Conservation (phyloP, 2,888 invertebrate species). For the Apamea anceps region DNA sequence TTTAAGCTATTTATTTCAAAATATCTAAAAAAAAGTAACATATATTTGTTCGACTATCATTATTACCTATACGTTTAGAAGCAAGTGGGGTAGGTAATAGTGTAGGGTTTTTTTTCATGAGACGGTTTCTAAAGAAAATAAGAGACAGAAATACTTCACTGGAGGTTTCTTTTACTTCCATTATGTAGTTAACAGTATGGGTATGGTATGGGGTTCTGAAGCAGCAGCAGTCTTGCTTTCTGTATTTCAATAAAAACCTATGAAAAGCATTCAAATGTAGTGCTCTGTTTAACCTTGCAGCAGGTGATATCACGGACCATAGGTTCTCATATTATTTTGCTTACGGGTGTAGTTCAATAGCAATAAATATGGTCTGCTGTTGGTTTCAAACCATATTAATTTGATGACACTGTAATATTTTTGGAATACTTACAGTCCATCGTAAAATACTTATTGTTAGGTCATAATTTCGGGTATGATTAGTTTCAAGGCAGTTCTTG, state of each 20-base stretch:
- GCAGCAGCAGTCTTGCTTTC: background rate
- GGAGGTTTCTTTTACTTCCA: background rate
- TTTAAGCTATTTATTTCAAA: background rate
- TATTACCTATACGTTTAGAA: background rate
- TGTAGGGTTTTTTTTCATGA: background rate
- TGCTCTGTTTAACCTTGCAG: background rate
- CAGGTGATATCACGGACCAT: background rate
- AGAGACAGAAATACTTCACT: background rate
- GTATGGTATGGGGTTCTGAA: background rate
- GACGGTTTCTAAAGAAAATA: background rate
- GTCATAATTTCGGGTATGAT: background rate
- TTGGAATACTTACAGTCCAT: background rate
- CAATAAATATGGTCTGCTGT: background rate
- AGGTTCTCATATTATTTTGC: background rate
- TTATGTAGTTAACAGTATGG: background rate
- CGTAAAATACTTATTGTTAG: background rate
- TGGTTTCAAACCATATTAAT: background rate
- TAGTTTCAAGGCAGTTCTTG: background rate
- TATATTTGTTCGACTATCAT: background rate
- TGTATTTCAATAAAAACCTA: background rate
- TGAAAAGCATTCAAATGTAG: conserved; percentile 1
- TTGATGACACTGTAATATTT: background rate
- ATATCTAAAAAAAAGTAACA: too few species aligned
- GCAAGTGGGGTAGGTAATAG: background rate
- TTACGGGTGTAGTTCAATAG: background rate